Conservation (phyloP, 2,888 invertebrate genomes). For the Lycaena phlaeas region DNA sequence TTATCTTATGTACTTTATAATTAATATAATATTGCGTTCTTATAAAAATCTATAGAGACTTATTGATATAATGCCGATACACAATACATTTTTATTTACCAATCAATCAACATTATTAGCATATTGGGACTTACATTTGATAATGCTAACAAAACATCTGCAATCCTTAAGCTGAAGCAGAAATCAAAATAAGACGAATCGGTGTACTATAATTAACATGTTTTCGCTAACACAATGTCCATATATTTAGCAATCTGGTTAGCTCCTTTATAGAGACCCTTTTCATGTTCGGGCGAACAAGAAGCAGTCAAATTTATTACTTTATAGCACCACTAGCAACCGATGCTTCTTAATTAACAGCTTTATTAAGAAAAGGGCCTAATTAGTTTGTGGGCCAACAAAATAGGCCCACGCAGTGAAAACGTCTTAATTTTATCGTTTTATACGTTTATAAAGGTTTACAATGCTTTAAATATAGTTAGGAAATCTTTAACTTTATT, state of each 20-base stretch:
- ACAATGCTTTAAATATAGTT: not conserved
- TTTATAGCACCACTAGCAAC: conserved; percentile 55
- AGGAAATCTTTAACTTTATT: too few species aligned
- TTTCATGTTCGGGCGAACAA: conserved; percentile 27
- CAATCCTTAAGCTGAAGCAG: too few species aligned
- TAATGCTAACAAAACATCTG: too few species aligned
- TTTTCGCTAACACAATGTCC: conserved; percentile 2
- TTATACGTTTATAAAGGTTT: conserved; percentile 25
- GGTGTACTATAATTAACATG: conserved; percentile 5
- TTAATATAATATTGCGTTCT: too few species aligned
- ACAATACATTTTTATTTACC: too few species aligned
- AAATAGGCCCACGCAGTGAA: conserved; percentile 66
- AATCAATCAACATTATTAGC: too few species aligned
- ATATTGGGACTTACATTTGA: too few species aligned
- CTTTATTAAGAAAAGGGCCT: conserved; percentile 66
- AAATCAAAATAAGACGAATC: too few species aligned
- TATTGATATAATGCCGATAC: too few species aligned
- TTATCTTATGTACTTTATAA: too few species aligned
- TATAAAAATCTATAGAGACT: too few species aligned
- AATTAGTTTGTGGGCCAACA: conserved; percentile 52
- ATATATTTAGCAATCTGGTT: conserved; percentile 14
- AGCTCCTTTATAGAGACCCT: conserved; percentile 23
- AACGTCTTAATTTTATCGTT: conserved; percentile 67
- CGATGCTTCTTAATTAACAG: conserved; percentile 34
- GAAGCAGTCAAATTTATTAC: conserved; percentile 53